A percentile compares a stretch with the other conserved stretches of the same genome.
Conservation (phyloP, 2,888 invertebrate species). For the Synanthedon vespiformis region DNA sequence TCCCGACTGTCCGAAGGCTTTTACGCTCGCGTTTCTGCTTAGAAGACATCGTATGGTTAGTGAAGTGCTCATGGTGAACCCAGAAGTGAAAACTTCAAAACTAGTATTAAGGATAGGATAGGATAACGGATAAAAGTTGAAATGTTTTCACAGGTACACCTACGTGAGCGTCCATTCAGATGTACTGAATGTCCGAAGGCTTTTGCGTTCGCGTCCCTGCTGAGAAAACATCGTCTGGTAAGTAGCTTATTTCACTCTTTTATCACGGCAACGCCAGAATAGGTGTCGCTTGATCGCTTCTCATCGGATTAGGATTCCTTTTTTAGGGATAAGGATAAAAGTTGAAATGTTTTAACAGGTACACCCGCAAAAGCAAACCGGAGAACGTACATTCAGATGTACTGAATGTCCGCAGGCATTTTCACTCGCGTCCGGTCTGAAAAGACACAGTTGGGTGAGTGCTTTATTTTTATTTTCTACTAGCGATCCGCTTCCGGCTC, state of each 20-base stretch:
- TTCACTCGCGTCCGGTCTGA: conserved; percentile 32
- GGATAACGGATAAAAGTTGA: too few relatives aligned
- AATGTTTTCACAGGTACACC: conserved; percentile 11
- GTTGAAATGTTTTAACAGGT: conserved; percentile 2
- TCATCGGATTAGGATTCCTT: too few relatives aligned
- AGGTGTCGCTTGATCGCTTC: too few relatives aligned
- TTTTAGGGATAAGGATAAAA: too few relatives aligned
- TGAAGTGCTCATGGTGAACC: too few relatives aligned
- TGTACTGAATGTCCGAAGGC: conserved; percentile 31
- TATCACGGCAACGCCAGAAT: too few relatives aligned
- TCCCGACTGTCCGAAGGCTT: conserved; percentile 28
- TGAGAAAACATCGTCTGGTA: conserved; percentile 40
- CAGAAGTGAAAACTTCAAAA: too few relatives aligned
- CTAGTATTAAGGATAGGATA: too few relatives aligned
- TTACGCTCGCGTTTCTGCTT: conserved; percentile 33
- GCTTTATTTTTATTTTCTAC: too few relatives aligned
- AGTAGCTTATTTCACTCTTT: conserved; percentile 7
- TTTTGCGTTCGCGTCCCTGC: conserved; percentile 33
- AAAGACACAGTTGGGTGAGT: conserved; percentile 40
- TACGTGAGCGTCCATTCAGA: conserved; percentile 16
- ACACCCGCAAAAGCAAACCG: conserved; percentile 10
- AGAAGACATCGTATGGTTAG: conserved; percentile 41
- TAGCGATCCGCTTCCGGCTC: too few relatives aligned
- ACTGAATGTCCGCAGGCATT: conserved; percentile 31
- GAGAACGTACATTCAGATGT: conserved; percentile 31